These are phyloP conservation scores for Drosophila acutilabella DNA, from an alignment of 2,888 invertebrate genomes.

Conservation along the genomic window DNA sequence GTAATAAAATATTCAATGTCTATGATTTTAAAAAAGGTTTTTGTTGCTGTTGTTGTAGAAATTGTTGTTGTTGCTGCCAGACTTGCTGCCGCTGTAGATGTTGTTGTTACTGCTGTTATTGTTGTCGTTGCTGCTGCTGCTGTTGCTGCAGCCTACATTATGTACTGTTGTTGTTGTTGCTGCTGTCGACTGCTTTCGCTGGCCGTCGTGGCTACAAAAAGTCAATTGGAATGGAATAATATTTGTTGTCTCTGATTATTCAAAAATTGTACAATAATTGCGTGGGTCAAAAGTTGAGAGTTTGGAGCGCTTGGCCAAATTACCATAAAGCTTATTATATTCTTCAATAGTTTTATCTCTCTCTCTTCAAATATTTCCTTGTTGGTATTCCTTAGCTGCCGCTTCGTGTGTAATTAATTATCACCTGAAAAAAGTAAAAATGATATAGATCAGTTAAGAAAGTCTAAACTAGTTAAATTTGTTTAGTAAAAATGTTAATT, in stretches of 20 bases:
- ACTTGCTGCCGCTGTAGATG: slow-evolving; percentile 30
- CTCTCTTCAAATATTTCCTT: slow-evolving; percentile 21
- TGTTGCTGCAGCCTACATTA: slow-evolving; percentile 64
- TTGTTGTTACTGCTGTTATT: slow-evolving; percentile 49
- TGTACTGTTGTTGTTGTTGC: slow-evolving; percentile 65
- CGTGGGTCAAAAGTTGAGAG: neutral
- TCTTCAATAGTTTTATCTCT: slow-evolving; percentile 2
- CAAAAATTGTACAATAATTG: slow-evolving; percentile 33
- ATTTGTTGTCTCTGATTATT: slow-evolving; percentile 63
- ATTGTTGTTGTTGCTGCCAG: slow-evolving; percentile 34
- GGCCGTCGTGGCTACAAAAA: slow-evolving; percentile 72
- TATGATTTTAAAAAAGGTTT: slow-evolving; percentile 27
- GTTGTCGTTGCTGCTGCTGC: slow-evolving; percentile 52
- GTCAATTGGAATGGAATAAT: slow-evolving; percentile 56
- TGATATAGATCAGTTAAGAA: slow-evolving; percentile 4
- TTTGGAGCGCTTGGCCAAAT: slow-evolving; percentile 40
- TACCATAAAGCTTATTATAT: slow-evolving; percentile 37
- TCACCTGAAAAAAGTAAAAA: slow-evolving; percentile 46
- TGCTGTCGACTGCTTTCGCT: slow-evolving; percentile 78
- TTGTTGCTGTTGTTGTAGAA: slow-evolving; percentile 48
- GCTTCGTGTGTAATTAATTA: slow-evolving; percentile 9
- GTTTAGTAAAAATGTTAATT: neutral
- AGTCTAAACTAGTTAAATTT: no score
- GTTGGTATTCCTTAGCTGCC: slow-evolving; percentile 6
- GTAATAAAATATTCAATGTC: slow-evolving; percentile 16